Conservation (phyloP, 2,888 invertebrate genomes). For the Trachelus tabidus region DNA sequence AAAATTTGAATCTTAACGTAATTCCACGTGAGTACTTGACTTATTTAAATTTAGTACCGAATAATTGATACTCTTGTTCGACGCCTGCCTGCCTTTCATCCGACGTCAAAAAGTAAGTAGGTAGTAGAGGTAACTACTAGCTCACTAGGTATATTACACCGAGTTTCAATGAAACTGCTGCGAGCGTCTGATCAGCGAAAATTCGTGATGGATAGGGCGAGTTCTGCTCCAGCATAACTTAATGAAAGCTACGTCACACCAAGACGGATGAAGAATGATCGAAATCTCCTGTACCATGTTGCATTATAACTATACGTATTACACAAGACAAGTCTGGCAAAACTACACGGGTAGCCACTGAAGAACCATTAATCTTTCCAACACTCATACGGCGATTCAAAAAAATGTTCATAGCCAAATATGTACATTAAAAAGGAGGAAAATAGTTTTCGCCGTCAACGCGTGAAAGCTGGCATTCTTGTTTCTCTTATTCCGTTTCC, state of each 20-base stretch:
- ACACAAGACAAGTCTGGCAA: neutral
- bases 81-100: neutral
- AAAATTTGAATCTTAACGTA: neutral
- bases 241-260: slow-evolving; percentile 40
- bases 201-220: slow-evolving; percentile 44
- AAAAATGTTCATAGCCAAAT: neutral
- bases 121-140: neutral
- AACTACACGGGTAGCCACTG: neutral
- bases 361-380: neutral
- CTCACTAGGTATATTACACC: neutral
- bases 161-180: slow-evolving; percentile 42
- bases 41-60: neutral
- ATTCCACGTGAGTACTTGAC: neutral
- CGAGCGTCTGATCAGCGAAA: slow-evolving; percentile 50
- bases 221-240: slow-evolving; percentile 32
- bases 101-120: neutral
- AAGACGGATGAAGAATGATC: slow-evolving; percentile 19
- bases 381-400: neutral
- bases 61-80: neutral
- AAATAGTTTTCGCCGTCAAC: neutral
- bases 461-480: neutral
- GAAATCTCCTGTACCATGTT: neutral
- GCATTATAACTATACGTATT: neutral
- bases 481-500: neutral
- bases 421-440: neutral